Evolutionary conservation across 1,140 invertebrate species (phyloP).

Genomic region (Philaenus spumarius): DNA sequence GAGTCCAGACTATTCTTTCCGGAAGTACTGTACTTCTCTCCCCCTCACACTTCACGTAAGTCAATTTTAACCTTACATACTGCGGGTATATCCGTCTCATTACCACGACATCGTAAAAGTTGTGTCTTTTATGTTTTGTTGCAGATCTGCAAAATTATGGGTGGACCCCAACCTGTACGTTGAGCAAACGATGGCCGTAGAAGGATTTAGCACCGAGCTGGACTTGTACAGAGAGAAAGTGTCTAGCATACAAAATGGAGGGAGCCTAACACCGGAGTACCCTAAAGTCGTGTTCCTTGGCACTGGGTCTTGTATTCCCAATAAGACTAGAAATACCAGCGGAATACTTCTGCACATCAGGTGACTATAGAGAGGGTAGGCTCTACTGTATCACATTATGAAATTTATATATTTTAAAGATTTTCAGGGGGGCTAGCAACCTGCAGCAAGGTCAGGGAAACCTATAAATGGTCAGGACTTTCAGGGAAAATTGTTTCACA

Average conservation of each 20-base stretch:
- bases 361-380: slow-evolving; percentile 42
- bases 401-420: slow-evolving; percentile 2
- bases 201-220: slow-evolving; percentile 52
- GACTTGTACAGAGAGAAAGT: slow-evolving; percentile 42
- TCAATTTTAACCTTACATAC: too few relatives aligned
- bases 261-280: slow-evolving; percentile 40
- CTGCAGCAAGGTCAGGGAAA: too few relatives aligned
- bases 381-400: slow-evolving; percentile 3
- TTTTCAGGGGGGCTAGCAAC: not conserved
- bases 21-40: too few relatives aligned
- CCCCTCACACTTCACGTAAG: too few relatives aligned
- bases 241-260: slow-evolving; percentile 21
- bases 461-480: too few relatives aligned
- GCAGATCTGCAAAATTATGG: slow-evolving; percentile 44
- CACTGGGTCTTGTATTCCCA: slow-evolving; percentile 89
- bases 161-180: slow-evolving; percentile 57
- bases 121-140: slow-evolving; percentile 26
- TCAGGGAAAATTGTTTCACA: too few relatives aligned
- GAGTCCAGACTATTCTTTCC: too few relatives aligned
- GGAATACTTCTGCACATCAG: slow-evolving; percentile 69
- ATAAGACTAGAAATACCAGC: slow-evolving; percentile 86
- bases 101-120: not conserved
- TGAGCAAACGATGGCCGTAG: slow-evolving; percentile 52
- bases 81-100: too few relatives aligned
- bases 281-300: slow-evolving; percentile 86